Base-by-base conservation (phyloP, 2,888 invertebrate genomes). In the Aphidius colemani region DNA sequence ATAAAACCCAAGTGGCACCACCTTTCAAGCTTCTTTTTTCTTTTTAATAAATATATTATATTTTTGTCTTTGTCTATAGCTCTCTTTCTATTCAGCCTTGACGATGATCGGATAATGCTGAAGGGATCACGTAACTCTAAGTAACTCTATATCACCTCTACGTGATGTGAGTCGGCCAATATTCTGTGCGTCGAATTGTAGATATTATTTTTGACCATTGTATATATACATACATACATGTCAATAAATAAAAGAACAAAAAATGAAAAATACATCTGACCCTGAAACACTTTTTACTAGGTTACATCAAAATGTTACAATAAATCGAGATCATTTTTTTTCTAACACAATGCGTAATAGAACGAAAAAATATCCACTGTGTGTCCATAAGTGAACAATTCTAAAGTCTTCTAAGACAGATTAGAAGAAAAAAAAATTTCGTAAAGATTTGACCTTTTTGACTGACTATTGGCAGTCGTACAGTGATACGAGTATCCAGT, bases 71-170 rank as follows among this genome's bases (percentile, higher is more conserved):
- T 61, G 11, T 55, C 39, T 30, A n/a, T n/a, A 11, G 30, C 46
- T 30, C 18, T 18, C 57, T 39, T 39, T 30, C 53, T 64, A 53
- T 30, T 30, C 30, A 30, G 30, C 30, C 30, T 30, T 30, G 30
- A 30, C 30, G 30, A 30, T 30, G 30, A 30, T 64, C 66, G 72
- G 74, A 68, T 77, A 78, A 79, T 75, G 76, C 75, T 30, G 74
- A 74, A 72, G 73, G 77, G 79, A 78, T 13, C 77, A 78, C 75
- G 77, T 68, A 69, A 68, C 76, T 77, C 78, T 80, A 80, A 81
- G 82, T 80, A 80, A 81, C 81, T 79, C 80, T 81, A 81, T 79
- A 82, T 81, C 80, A 81, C 75, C 76, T 72, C 75, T 81, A 81
- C 81, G 82, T 82, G 81, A 81, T 78, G 75, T 71, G 68, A 67